Percentiles rank a stretch among this genome's conserved stretches.
These are phyloP conservation scores for Ooceraea biroi DNA, from an alignment of 1,140 invertebrate genomes.

Conservation along the genomic window DNA sequence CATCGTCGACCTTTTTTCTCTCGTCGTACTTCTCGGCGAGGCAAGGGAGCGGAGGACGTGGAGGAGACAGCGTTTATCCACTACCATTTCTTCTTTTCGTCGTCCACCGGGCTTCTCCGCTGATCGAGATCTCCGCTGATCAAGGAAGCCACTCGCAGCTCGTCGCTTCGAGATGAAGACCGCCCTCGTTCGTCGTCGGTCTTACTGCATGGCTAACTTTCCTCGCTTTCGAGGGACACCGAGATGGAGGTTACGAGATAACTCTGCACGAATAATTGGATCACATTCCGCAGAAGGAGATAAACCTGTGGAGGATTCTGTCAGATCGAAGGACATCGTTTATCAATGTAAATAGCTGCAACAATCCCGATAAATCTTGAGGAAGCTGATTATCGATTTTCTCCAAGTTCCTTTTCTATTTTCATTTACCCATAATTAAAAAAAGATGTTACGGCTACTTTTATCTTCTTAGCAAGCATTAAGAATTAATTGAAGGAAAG, in stretches of 20 bases:
- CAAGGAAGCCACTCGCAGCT: constrained; percentile 36
- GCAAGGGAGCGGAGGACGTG: neutral
- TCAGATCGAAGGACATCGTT: constrained; percentile 56
- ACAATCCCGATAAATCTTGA: constrained; percentile 47
- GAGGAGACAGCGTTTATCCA: constrained; percentile 39
- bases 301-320: constrained; percentile 36
- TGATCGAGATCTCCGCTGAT: constrained; percentile 43
- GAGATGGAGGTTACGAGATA: constrained; percentile 46
- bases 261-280: constrained; percentile 56
- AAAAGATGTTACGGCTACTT: neutral
- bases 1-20: constrained; percentile 31
- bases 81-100: constrained; percentile 22
- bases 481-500: neutral
- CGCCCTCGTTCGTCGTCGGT: constrained; percentile 24
- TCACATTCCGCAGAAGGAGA: constrained; percentile 49
- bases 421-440: neutral
- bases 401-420: neutral
- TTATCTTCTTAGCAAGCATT: too few relatives aligned
- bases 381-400: constrained; percentile 43
- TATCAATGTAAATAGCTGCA: constrained; percentile 54
- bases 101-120: constrained; percentile 10
- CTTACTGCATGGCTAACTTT: constrained; percentile 53
- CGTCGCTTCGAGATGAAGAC: constrained; percentile 40
- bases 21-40: constrained; percentile 22
- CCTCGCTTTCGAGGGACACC: constrained; percentile 22